These are phyloP conservation scores for Phaetusa simplex DNA, from an alignment of 2,113 vertebrate species.

Conservation along the genomic window DNA sequence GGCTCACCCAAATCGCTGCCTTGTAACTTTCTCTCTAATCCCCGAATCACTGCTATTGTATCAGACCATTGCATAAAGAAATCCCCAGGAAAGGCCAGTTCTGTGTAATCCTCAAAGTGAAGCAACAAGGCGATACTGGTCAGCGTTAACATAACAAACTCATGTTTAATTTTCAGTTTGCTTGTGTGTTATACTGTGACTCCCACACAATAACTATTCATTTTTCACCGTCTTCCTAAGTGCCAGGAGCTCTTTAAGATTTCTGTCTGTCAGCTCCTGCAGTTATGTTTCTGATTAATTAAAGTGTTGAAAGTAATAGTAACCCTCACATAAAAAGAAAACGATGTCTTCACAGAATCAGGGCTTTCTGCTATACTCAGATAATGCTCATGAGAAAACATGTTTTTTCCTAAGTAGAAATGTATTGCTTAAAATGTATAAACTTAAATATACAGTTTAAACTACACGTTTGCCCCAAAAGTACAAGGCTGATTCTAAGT, in stretches of 20 bases:
- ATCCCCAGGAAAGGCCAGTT: background rate
- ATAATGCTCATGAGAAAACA: background rate
- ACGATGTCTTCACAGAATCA: background rate
- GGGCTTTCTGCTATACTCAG: background rate
- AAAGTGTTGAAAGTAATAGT: background rate
- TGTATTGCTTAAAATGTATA: background rate
- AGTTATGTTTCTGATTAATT: background rate
- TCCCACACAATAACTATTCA: background rate
- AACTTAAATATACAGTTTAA: background rate
- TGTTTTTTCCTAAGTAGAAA: background rate
- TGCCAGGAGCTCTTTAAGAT: background rate
- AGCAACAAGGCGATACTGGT: constrained; percentile 8
- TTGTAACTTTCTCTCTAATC: constrained; percentile 43
- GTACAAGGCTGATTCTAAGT: background rate
- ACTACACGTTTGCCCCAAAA: background rate
- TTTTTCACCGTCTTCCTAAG: background rate
- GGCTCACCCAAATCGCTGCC: constrained; percentile 26
- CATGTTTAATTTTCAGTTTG: constrained; percentile 49
- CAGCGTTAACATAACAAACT: constrained; percentile 23
- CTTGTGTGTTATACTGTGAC: constrained; percentile 46
- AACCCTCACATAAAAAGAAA: background rate
- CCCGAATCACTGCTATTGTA: constrained; percentile 26
- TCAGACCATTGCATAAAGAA: background rate
- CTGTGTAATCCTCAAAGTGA: background rate
- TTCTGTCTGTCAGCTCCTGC: background rate